These are phyloP conservation scores for Buphagus erythrorhynchus DNA, from an alignment of 2,797 vertebrate species.

Conservation along the genomic window DNA sequence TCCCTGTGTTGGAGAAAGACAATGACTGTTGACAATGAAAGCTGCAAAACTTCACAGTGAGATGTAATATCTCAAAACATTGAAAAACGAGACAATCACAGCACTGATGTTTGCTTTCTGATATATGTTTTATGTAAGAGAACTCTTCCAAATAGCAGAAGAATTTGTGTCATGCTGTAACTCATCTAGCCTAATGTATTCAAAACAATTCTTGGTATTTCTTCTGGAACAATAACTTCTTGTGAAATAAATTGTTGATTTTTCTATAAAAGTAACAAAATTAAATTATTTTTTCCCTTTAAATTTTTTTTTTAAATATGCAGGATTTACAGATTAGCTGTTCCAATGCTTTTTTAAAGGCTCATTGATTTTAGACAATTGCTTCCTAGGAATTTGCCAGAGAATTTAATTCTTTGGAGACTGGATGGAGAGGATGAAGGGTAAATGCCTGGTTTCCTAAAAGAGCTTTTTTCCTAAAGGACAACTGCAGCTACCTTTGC, in stretches of 20 bases:
- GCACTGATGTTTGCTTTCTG: not conserved
- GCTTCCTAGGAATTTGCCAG: not conserved
- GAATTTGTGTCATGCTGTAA: not conserved
- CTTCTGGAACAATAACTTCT: not conserved
- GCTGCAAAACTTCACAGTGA: not conserved
- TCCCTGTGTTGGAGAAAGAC: not conserved
- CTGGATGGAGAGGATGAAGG: not conserved
- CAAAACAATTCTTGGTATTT: not conserved
- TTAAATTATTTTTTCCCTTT: accelerated
- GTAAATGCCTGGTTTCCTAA: not conserved
- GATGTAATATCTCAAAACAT: not conserved
- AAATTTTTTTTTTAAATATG: not conserved
- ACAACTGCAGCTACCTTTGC: not conserved
- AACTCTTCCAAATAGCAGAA: not conserved
- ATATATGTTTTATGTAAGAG: not conserved
- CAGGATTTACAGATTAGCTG: not conserved
- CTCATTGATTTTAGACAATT: not conserved
- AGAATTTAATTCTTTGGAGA: not conserved
- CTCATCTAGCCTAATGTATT: not conserved
- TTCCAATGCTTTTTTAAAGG: not conserved
- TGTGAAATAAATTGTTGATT: not conserved
- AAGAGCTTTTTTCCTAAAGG: not conserved
- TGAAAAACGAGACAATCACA: not conserved
- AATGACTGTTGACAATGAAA: not conserved
- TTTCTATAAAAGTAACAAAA: not conserved